These are phyloP conservation scores for Colaptes auratus DNA, from an alignment of 2,113 vertebrate species.

Conservation along the genomic window DNA sequence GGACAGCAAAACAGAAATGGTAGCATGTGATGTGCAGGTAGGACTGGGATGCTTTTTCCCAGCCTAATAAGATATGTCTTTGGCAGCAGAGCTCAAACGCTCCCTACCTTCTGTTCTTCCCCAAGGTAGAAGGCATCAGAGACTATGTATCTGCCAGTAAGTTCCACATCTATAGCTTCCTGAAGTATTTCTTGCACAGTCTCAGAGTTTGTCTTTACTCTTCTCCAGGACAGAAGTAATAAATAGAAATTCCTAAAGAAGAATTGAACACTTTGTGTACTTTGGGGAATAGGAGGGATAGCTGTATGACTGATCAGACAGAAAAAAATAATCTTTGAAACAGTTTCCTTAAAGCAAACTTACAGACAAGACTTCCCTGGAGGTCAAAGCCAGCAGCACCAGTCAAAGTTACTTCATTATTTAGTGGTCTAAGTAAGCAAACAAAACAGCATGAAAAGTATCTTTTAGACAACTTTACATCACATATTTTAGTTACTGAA, in stretches of 20 bases:
- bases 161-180: neutral
- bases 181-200: neutral
- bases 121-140: neutral
- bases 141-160: fast-evolving
- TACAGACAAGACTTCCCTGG: neutral
- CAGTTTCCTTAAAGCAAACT: neutral
- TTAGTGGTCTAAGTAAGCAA: neutral
- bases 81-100: neutral
- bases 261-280: neutral
- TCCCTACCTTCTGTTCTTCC: neutral
- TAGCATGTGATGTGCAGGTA: fast-evolving
- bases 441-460: neutral
- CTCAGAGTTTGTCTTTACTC: neutral
- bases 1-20: neutral
- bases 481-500: neutral
- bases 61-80: fast-evolving
- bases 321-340: neutral
- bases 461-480: neutral
- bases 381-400: neutral
- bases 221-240: neutral
- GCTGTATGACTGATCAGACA: fast-evolving
- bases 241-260: neutral
- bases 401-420: neutral
- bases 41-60: neutral
- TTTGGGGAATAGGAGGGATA: neutral